These are phyloP conservation scores for Sapajus apella DNA, from an alignment of 2,113 vertebrate genomes.

Conservation along the genomic window DNA sequence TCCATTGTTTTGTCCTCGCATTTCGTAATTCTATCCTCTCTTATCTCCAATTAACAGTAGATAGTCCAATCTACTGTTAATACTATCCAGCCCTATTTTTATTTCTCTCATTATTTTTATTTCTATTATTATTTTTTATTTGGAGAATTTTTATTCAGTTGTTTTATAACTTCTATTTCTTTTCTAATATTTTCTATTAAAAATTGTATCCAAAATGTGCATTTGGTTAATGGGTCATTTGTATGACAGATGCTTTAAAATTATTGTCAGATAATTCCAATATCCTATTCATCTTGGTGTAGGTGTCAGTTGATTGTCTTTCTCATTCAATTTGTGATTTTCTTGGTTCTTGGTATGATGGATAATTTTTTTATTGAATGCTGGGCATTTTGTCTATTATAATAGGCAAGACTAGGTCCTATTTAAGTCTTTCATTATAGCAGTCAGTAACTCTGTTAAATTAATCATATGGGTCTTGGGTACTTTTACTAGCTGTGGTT, in stretches of 20 bases:
- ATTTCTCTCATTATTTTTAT: neutral
- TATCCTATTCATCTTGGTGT: neutral
- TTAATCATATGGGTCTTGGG: neutral
- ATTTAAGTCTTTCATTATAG: neutral
- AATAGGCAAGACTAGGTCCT: neutral
- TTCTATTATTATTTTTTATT: neutral
- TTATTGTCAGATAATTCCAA: neutral
- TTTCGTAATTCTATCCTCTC: neutral
- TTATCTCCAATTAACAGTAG: neutral
- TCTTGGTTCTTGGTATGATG: neutral
- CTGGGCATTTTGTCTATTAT: neutral
- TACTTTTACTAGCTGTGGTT: neutral
- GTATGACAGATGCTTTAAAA: neutral
- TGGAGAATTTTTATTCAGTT: neutral
- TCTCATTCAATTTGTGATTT: neutral
- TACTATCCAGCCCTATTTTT: neutral
- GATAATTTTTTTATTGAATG: neutral
- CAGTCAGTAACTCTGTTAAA: neutral
- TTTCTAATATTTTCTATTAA: neutral
- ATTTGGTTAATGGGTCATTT: neutral
- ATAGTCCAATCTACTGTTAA: neutral
- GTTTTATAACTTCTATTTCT: neutral
- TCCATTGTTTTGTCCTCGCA: neutral
- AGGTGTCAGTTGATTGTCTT: neutral
- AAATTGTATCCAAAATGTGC: neutral